phyloP scores from a whole-genome alignment of 2,888 invertebrate species.

The Teinopalpus imperialis region DNA sequence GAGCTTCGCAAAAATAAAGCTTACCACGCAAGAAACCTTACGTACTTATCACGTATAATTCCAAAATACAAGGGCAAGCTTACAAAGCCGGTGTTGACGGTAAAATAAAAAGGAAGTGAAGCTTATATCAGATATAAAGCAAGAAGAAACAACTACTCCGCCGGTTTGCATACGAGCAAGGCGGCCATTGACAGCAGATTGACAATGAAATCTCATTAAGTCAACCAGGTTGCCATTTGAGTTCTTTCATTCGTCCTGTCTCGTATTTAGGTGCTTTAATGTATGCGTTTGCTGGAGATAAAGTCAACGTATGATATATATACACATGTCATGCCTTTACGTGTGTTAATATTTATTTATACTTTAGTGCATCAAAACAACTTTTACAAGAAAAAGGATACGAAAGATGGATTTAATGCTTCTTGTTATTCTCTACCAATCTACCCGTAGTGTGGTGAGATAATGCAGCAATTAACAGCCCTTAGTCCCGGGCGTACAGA shows the following conservation, averaged over 20 bases:
- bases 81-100: constrained; percentile 16
- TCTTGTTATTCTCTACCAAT: no score
- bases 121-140: constrained; percentile 27
- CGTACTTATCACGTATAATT: no score
- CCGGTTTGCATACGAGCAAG: constrained; percentile 39
- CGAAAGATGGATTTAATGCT: no score
- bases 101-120: constrained; percentile 21
- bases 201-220: constrained; percentile 69
- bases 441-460: no score
- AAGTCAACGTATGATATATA: constrained; percentile 3
- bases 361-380: no score
- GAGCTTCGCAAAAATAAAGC: no score
- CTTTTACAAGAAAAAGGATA: no score
- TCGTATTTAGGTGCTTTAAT: constrained; percentile 22
- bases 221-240: constrained; percentile 35
- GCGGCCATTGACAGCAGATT: constrained; percentile 52
- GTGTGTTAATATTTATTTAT: not conserved
- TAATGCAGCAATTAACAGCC: no score
- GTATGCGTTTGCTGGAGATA: constrained; percentile 9
- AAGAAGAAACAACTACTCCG: constrained; percentile 23
- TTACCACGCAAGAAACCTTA: no score
- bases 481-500: no score
- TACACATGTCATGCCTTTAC: not conserved
- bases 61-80: constrained; percentile 3
- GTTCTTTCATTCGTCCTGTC: constrained; percentile 27